Conservation (phyloP, 37 sponge, comb jelly and placozoan species). For the Tethya wilhelma region DNA sequence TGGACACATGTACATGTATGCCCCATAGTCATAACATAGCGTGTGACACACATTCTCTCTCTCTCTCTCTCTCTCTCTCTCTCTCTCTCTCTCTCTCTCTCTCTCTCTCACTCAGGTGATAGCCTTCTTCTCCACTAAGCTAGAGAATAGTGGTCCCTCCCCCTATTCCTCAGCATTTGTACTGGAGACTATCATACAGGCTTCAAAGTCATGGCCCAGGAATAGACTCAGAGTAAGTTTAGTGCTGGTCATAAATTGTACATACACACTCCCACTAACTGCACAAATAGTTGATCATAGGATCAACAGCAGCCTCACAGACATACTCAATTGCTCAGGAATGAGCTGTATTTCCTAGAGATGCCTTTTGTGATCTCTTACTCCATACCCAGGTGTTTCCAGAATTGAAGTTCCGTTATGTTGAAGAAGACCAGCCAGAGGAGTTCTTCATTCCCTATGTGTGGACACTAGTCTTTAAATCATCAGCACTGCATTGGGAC, state of each 20-base stretch:
- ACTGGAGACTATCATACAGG: conserved; percentile 74
- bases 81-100: too few species aligned
- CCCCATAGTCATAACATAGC: neutral
- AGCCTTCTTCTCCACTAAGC: conserved; percentile 63
- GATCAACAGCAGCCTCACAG: too few species aligned
- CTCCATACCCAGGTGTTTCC: conserved; percentile 77
- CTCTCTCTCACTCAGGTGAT: conserved; percentile 68
- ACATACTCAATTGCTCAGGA: too few species aligned
- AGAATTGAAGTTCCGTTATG: conserved; percentile 91
- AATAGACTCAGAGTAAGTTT: conserved; percentile 78
- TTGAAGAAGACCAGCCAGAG: conserved; percentile 93
- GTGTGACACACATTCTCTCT: neutral
- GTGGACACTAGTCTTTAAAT: conserved; percentile 85
- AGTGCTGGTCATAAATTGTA: neutral
- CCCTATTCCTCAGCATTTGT: conserved; percentile 76
- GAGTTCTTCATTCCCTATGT: conserved; percentile 99
- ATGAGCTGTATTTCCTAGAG: too few species aligned
- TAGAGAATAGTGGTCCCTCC: conserved; percentile 73
- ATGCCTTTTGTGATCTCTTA: too few species aligned
- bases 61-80: neutral
- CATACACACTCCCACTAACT: too few species aligned
- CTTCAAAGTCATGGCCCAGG: conserved; percentile 83
- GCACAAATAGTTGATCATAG: too few species aligned
- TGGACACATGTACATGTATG: neutral
- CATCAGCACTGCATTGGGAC: conserved; percentile 40